Base-by-base conservation (phyloP, 1,140 invertebrate genomes). In the Kradibia gibbosae region DNA sequence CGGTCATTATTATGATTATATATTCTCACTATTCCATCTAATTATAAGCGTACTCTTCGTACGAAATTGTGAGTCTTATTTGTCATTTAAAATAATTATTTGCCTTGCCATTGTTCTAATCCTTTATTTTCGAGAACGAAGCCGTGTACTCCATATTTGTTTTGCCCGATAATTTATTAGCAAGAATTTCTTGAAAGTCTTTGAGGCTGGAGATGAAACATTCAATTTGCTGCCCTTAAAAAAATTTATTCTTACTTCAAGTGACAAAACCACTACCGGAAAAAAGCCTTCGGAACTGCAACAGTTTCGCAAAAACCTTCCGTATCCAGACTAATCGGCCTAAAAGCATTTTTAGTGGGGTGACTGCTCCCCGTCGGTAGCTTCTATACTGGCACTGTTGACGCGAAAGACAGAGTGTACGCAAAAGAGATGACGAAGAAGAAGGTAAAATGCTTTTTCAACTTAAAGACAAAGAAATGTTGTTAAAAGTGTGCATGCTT, bases 341-440 rank as follows among this genome's bases (percentile, higher is more conserved):
- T 85, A 84, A 86, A 86, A 85, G 85, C 86, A 85, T 86, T 86
- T 85, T 85, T 83, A 86, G 84, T 82, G 76, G 84, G 45, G 71
- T 80, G 72, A 84, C 81, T 83, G 78, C 74, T 81, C 76, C 77
- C 67, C 36, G 67, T 31, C 70, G 53, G 8, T 36, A 36, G n/a
- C 80, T 76, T 72, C 71, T 65, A 79, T 57, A 34, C 65, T 81
- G 79, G 82, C 48, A 85, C 82, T 81, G 82, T 78, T 75, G 82
- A 82, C 48, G 45, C 83, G 75, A 84, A 78, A 83, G 82, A 83
- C 70, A 70, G 62, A 84, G 76, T 67, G 74, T 62, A 67, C 75
- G 74, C 77, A 71, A 81, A 70, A 25, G 48, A 55, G 73, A 25
- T 4, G 15, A 75, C 42, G 73, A 39, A 70, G 53, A 31, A 65